phyloP scores from a whole-genome alignment of 2,888 invertebrate species.

The Cosmia trapezina region DNA sequence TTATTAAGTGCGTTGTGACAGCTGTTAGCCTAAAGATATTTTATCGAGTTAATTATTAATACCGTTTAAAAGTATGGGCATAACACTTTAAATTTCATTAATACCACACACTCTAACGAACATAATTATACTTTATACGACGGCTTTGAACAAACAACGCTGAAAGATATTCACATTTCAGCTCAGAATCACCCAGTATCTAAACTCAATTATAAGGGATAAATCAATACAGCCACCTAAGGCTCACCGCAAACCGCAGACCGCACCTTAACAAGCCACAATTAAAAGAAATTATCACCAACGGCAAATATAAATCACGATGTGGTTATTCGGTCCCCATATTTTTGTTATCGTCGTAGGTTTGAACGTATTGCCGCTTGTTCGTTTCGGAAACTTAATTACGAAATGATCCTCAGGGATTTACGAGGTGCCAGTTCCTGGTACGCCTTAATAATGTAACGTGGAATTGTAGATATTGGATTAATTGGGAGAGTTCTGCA shows the following conservation, averaged over 20 bases:
- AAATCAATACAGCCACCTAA: slow-evolving; percentile 49
- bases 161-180: slow-evolving; percentile 21
- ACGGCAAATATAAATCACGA: slow-evolving; percentile 62
- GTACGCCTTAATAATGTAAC: slow-evolving; percentile 61
- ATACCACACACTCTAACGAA: not conserved
- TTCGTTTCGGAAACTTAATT: slow-evolving; percentile 67
- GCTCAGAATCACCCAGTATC: slow-evolving; percentile 28
- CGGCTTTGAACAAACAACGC: slow-evolving; percentile 1
- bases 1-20: slow-evolving; percentile 39
- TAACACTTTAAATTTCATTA: not conserved
- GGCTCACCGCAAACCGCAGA: slow-evolving; percentile 66
- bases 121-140: not conserved
- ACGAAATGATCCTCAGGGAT: slow-evolving; percentile 66
- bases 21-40: slow-evolving; percentile 18
- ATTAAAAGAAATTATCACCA: slow-evolving; percentile 64
- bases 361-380: slow-evolving; percentile 43
- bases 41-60: slow-evolving; percentile 15
- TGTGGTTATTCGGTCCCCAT: slow-evolving; percentile 56
- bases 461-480: slow-evolving; percentile 52
- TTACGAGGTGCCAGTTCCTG: slow-evolving; percentile 56
- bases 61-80: not conserved
- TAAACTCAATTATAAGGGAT: slow-evolving; percentile 49
- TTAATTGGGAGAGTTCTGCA: slow-evolving; percentile 35
- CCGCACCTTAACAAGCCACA: slow-evolving; percentile 42
- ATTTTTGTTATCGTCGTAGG: slow-evolving; percentile 60